Evolutionary conservation across 2,797 vertebrate genomes (phyloP), one percentile per base, ranked within the genome.

Genomic region (Phrynocephalus vlangalii): DNA sequence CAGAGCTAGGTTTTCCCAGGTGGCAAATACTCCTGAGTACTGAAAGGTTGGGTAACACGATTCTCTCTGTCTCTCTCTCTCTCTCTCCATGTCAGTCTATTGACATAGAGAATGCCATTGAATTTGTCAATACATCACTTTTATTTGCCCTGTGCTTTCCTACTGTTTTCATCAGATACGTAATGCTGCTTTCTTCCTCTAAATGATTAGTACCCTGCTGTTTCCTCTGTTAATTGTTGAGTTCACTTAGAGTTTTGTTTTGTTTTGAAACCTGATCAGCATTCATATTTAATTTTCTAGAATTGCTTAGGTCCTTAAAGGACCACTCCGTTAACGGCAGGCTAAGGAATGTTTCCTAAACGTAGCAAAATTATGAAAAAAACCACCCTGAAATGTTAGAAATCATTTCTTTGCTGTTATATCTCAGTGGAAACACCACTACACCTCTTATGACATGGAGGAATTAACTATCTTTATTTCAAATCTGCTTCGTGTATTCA

Each of bases 121-220:
- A 44, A 44, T 44, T 44, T 81, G 86, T 89, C 90, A 67, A 71
- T 82, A 83, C 44, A 28, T 76, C 76, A 77, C 73, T 90, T 89
- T 90, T 79, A 72, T 93, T 92, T 92, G 88, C 88, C 90, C 28
- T 52, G 26, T 84, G 90, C 87, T 90, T 91, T 90, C 92, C 87
- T 81, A 68, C 91, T 91, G 91, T 87, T 94, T 93, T 89, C 88
- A 89, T 93, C 91, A 94, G 90, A 90, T 85, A 80, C 80, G 88
- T 88, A 92, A 92, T 87, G 85, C 18, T 77, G 82, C 91, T 94
- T 95, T 89, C 80, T 83, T 90, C 90, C 84, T 88, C 91, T 79
- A 82, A 89, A 87, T 92, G 92, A 94, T 94, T 92, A 94, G 91
- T 30, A 5, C 92, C 94, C 92, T 82, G 44, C 93, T 92, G 92